These are phyloP conservation scores for Pelecanus crispus DNA, from an alignment of 2,113 vertebrate genomes.

Conservation along the genomic window DNA sequence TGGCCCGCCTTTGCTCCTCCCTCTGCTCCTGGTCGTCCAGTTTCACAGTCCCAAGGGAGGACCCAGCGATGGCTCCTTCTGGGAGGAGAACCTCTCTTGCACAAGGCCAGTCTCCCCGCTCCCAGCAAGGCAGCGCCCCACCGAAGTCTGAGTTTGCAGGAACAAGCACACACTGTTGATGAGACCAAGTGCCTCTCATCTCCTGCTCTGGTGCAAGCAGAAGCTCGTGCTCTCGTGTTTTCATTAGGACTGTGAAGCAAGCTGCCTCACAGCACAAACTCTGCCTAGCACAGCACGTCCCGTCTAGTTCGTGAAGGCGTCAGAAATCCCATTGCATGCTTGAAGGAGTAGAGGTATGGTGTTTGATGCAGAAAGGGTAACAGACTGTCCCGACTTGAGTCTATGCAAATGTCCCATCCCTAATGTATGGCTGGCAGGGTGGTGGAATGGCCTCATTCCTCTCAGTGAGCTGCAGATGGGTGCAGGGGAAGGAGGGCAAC, in stretches of 20 bases:
- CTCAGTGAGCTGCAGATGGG: neutral
- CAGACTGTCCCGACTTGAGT: neutral
- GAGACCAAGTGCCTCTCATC: neutral
- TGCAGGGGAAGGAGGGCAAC: neutral
- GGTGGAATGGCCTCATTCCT: fast-evolving
- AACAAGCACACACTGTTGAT: neutral
- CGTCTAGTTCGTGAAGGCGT: neutral
- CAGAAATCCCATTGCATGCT: fast-evolving
- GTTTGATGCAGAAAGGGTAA: neutral
- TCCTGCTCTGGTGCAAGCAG: neutral
- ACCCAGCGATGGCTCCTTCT: neutral
- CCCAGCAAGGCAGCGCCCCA: neutral
- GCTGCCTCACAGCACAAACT: neutral
- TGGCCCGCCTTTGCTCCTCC: neutral
- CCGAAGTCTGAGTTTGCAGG: neutral
- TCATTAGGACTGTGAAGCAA: neutral
- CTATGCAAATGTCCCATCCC: neutral
- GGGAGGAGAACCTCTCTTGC: neutral
- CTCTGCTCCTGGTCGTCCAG: neutral
- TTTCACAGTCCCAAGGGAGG: neutral
- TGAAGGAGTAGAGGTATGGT: neutral
- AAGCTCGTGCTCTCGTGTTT: fast-evolving
- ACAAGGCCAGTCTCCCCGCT: neutral
- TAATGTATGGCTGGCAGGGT: neutral
- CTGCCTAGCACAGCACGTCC: neutral